phyloP scores from a whole-genome alignment of 1,140 invertebrate species.

The Trichogramma pretiosum region DNA sequence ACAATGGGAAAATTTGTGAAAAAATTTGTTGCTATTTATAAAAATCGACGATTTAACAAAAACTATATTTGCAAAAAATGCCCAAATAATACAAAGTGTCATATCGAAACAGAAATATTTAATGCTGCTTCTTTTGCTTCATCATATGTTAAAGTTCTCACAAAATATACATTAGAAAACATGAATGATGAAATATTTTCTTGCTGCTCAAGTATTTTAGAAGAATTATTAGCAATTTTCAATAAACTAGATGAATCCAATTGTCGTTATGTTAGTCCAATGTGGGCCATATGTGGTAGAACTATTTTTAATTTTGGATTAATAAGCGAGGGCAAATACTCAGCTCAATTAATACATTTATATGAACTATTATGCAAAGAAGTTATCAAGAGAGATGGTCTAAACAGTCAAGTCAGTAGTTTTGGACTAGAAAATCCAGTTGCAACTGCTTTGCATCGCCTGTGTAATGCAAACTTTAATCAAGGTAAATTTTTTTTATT shows the following conservation, averaged over 20 bases:
- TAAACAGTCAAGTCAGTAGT: slow-evolving; percentile 8
- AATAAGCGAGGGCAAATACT: slow-evolving; percentile 19
- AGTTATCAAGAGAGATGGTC: slow-evolving; percentile 20
- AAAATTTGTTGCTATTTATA: slow-evolving; percentile 3
- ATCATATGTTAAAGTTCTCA: slow-evolving; percentile 18
- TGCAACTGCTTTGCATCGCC: slow-evolving; percentile 18
- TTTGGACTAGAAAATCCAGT: slow-evolving; percentile 23
- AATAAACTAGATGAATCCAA: slow-evolving; percentile 17
- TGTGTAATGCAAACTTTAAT: slow-evolving; percentile 17
- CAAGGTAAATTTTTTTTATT: slow-evolving; percentile 10
- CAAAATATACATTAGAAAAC: slow-evolving; percentile 12
- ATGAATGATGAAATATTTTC: slow-evolving; percentile 14
- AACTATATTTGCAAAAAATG: slow-evolving; percentile 13
- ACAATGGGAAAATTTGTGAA: slow-evolving; percentile 11
- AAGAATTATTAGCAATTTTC: slow-evolving; percentile 16
- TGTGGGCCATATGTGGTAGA: slow-evolving; percentile 22
- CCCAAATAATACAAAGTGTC: slow-evolving; percentile 12
- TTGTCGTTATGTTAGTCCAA: slow-evolving; percentile 22
- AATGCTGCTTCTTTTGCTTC: slow-evolving; percentile 15
- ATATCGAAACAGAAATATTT: slow-evolving; percentile 20
- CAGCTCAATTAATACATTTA: slow-evolving; percentile 19
- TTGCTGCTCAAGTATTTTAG: slow-evolving; percentile 12
- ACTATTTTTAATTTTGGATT: slow-evolving; percentile 26
- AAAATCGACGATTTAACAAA: slow-evolving; percentile 6
- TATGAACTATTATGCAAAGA: slow-evolving; percentile 21